A percentile compares a stretch with the other conserved stretches of the same genome.
Conservation (phyloP, 2,113 vertebrate genomes). For the Plotosus lineatus region DNA sequence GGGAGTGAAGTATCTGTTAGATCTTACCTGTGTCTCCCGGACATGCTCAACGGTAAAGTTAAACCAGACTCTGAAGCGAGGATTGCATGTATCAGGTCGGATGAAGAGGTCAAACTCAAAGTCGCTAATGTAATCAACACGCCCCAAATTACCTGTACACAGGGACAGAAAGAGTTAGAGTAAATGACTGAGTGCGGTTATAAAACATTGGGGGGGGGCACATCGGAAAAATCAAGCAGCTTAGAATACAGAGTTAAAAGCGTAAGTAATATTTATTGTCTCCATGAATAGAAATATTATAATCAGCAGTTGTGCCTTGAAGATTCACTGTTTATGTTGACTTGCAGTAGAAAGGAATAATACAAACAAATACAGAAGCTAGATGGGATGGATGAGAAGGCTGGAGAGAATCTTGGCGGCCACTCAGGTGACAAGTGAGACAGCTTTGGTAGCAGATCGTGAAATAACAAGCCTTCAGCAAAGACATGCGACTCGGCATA, state of each 20-base stretch:
- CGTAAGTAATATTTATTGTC: not conserved
- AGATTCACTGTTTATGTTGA: not conserved
- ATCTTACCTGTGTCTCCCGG: conserved; percentile 87
- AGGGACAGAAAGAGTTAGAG: conserved; percentile 2
- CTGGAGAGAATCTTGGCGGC: conserved; percentile 46
- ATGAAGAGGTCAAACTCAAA: conserved; percentile 98
- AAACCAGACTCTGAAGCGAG: conserved; percentile 98
- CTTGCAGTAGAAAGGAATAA: not conserved
- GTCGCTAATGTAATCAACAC: conserved; percentile 90
- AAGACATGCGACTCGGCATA: conserved; percentile 37
- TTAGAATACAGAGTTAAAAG: not conserved
- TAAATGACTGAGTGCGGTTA: conserved; percentile 6
- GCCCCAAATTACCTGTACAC: conserved; percentile 87
- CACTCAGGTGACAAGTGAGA: conserved; percentile 49
- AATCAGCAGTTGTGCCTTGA: not conserved
- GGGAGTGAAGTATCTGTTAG: not conserved
- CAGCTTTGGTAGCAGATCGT: conserved; percentile 50
- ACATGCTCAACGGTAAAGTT: conserved; percentile 97
- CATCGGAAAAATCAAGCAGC: not conserved
- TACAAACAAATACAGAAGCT: conserved; percentile 17
- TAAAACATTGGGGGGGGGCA: not conserved
- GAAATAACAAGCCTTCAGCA: conserved; percentile 42
- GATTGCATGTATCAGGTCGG: conserved; percentile 95
- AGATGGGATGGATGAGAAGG: conserved; percentile 35
- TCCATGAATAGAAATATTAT: not conserved